Percentiles rank a stretch among this genome's conserved stretches.
Evolutionary conservation across 1,140 invertebrate genomes (phyloP).

Genomic region (Vanessa atalanta): DNA sequence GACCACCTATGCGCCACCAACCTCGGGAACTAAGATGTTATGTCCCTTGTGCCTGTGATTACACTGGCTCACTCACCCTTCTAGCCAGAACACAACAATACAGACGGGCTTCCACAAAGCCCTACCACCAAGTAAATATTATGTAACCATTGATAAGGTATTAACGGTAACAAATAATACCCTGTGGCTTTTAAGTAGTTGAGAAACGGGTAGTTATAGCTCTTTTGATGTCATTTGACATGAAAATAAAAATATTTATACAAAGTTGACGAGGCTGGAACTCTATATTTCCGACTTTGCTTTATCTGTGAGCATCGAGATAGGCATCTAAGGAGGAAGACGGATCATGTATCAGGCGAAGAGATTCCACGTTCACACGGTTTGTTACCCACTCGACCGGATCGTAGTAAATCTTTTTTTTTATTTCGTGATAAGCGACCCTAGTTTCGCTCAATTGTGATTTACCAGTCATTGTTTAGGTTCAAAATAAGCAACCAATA

Average conservation of each 20-base stretch:
- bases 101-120: too few relatives aligned
- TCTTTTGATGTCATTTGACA: background rate
- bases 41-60: too few relatives aligned
- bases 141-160: too few relatives aligned
- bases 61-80: too few relatives aligned
- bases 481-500: background rate
- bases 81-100: too few relatives aligned
- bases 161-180: too few relatives aligned
- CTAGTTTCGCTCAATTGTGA: background rate
- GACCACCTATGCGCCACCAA: too few relatives aligned
- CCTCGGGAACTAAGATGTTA: too few relatives aligned
- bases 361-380: slow-evolving; percentile 23
- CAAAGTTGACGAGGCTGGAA: slow-evolving; percentile 7
- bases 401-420: background rate
- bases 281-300: slow-evolving; percentile 12
- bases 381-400: slow-evolving; percentile 13
- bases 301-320: slow-evolving; percentile 19
- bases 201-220: too few relatives aligned
- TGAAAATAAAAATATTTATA: slow-evolving; percentile 6
- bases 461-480: background rate
- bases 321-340: slow-evolving; percentile 24
- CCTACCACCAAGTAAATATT: too few relatives aligned
- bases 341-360: slow-evolving; percentile 23
- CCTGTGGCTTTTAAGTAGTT: too few relatives aligned
- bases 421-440: background rate